Base-by-base conservation (phyloP, 2,797 vertebrate genomes). In the Hippopotamyrus pictus region DNA sequence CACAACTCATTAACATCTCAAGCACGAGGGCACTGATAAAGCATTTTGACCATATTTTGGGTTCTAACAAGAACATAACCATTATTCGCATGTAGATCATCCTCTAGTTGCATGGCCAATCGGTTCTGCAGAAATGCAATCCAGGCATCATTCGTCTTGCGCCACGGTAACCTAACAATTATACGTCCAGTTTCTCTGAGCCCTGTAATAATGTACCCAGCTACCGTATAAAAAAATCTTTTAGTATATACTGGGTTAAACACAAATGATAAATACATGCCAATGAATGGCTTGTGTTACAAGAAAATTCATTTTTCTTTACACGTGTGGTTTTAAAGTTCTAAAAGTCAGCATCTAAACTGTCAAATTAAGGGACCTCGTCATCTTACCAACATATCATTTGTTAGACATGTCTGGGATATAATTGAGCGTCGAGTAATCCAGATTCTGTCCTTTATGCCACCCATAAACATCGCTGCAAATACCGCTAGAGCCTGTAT, bases 261-360 rank as follows among this genome's bases (percentile, higher is more conserved):
- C 86, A 91, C 12, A 37, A 65, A 25, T 14, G 46, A 19, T 84
- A n/a, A 91, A 92, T 91, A 86, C 54, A 12, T 91, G 62, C 48
- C 25, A 82, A 29, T 82, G 82, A 91, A 48, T 59, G 46, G 87
- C n/a, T 83, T 91, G 90, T 89, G 88, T 89, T 90, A 90, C 90
- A 91, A 7, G 85, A 90, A 92, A 92, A 93, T 90, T 89, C 89
- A 92, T 90, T 87, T 88, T 3, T 88, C 46, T 90, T 90, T 87
- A 79, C 17, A 41, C 6, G 25, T 79, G 29, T 17, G 37, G 85
- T 82, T 87, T 44, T 19, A 89, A 57, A 88, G 62, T 76, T 44
- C 76, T 84, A 51, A 86, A 73, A 76, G 14, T 84, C 85, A 54
- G 37, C 48, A 76, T 88, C 86, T 44, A 5, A 88, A 48, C 76